phyloP scores from a whole-genome alignment of 2,888 invertebrate species.

The Thyatira batis region DNA sequence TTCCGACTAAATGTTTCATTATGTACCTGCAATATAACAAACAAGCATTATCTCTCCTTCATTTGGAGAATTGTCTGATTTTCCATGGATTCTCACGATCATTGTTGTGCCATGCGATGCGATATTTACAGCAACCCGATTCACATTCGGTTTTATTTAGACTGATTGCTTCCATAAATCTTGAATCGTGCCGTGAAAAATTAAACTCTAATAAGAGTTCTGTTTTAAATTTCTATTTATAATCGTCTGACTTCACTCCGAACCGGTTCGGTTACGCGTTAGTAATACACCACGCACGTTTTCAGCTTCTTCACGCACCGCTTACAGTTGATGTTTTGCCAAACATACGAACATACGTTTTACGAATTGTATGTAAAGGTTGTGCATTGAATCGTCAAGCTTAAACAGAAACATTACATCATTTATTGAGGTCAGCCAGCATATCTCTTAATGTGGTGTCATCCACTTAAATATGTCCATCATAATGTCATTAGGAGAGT shows the following conservation, averaged over 20 bases:
- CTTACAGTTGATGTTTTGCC: conserved; percentile 49
- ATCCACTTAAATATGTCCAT: not conserved
- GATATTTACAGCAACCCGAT: conserved; percentile 30
- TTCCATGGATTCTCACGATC: too few relatives aligned
- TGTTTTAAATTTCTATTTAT: conserved; percentile 67
- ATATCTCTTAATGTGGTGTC: not conserved
- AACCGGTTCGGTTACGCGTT: conserved; percentile 28
- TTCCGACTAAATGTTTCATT: too few relatives aligned
- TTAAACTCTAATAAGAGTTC: conserved; percentile 50
- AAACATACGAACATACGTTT: conserved; percentile 23
- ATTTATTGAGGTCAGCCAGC: not conserved
- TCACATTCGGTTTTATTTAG: conserved; percentile 42
- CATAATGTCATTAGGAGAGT: not conserved
- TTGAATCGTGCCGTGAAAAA: conserved; percentile 52
- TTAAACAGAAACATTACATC: not conserved
- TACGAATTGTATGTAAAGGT: conserved; percentile 8
- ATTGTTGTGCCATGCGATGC: not conserved
- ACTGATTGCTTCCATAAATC: conserved; percentile 47
- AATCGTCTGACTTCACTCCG: conserved; percentile 64
- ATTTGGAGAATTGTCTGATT: too few relatives aligned
- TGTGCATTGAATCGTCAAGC: not conserved
- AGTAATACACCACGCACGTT: conserved; percentile 44
- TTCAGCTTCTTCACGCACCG: conserved; percentile 40
- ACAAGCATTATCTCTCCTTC: too few relatives aligned
- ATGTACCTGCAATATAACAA: too few relatives aligned